Percentiles rank a stretch among this genome's conserved stretches.
These are phyloP conservation scores for Pecten maximus DNA, from an alignment of 2,888 invertebrate genomes.

Conservation along the genomic window DNA sequence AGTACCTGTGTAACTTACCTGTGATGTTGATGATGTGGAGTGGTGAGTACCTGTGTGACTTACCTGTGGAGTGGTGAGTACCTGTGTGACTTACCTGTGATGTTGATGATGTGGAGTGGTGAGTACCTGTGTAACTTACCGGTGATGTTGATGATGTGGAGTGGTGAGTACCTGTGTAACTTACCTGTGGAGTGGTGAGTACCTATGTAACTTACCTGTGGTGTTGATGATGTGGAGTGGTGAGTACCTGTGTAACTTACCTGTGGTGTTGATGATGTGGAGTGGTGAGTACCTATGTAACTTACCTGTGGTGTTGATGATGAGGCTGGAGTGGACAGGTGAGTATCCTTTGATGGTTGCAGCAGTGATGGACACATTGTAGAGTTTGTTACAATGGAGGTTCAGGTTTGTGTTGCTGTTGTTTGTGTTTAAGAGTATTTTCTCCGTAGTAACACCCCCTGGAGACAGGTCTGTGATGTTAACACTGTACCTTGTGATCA, in stretches of 20 bases:
- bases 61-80: not conserved
- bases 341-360: not conserved
- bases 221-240: slow-evolving; percentile 18
- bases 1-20: slow-evolving; percentile 10
- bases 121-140: not conserved
- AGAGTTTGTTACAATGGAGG: not conserved
- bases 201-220: not conserved
- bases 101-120: slow-evolving; percentile 25
- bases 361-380: not conserved
- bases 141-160: too few relatives aligned
- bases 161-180: too few relatives aligned
- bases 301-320: slow-evolving; percentile 19
- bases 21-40: slow-evolving; percentile 19
- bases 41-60: not conserved
- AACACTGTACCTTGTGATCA: not conserved
- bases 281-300: not conserved
- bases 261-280: slow-evolving; percentile 8
- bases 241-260: not conserved
- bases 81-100: slow-evolving; percentile 17
- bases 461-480: not conserved
- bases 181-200: not conserved
- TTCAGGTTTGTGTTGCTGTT: not conserved
- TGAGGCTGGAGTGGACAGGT: not conserved
- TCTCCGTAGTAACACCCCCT: not conserved
- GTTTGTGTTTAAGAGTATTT: not conserved